phyloP scores from a whole-genome alignment of 2,113 vertebrate species.

The Tenebrosternarchus preto region DNA sequence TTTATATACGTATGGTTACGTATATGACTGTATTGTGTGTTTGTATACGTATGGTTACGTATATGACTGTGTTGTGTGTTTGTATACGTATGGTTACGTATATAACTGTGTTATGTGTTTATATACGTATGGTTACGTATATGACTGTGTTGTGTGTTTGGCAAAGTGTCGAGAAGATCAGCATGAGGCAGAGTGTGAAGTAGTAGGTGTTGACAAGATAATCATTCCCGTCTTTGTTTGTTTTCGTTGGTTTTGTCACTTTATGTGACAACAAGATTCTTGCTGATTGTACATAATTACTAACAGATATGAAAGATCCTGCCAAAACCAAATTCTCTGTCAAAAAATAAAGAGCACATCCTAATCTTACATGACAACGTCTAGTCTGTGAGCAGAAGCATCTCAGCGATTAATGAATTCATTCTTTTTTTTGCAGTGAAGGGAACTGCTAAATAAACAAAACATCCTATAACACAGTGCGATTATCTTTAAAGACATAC shows the following conservation, averaged over 20 bases:
- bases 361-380: constrained; percentile 15
- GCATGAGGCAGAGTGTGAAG: constrained; percentile 26
- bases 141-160: neutral
- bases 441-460: too few relatives aligned
- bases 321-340: constrained; percentile 20
- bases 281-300: constrained; percentile 44
- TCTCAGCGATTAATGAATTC: too few relatives aligned
- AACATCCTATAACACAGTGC: neutral
- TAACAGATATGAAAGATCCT: constrained; percentile 40
- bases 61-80: too few relatives aligned
- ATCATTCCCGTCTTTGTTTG: constrained; percentile 50
- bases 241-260: constrained; percentile 32
- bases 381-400: neutral
- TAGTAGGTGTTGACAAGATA: constrained; percentile 34
- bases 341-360: neutral
- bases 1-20: too few relatives aligned
- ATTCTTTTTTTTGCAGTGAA: too few relatives aligned
- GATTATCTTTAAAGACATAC: neutral
- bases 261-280: constrained; percentile 47
- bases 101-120: too few relatives aligned
- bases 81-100: too few relatives aligned
- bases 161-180: neutral
- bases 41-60: too few relatives aligned
- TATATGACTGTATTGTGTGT: too few relatives aligned
- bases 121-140: too few relatives aligned